phyloP scores from a whole-genome alignment of 2,888 invertebrate species.

The Oligia latruncula region DNA sequence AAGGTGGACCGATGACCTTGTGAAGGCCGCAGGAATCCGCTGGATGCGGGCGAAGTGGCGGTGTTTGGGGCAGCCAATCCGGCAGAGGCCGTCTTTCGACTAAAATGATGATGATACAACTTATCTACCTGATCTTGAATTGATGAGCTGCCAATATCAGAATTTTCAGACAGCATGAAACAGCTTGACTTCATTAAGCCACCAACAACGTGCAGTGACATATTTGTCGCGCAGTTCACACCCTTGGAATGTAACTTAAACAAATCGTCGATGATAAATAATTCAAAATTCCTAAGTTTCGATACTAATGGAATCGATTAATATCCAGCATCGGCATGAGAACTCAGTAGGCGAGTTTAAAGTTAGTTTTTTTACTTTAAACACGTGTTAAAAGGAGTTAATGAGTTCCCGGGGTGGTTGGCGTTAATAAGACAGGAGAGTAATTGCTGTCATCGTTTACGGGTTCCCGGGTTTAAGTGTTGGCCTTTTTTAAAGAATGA shows the following conservation, averaged over 20 bases:
- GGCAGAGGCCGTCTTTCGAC: too few relatives aligned
- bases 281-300: slow-evolving; percentile 63
- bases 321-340: slow-evolving; percentile 73
- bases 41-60: too few relatives aligned
- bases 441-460: slow-evolving; percentile 74
- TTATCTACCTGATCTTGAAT: not conserved
- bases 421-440: slow-evolving; percentile 81
- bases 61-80: too few relatives aligned
- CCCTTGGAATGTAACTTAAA: slow-evolving; percentile 43
- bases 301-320: slow-evolving; percentile 77
- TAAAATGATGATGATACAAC: not conserved
- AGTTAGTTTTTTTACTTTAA: slow-evolving; percentile 67
- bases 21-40: too few relatives aligned
- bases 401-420: slow-evolving; percentile 79
- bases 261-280: slow-evolving; percentile 58
- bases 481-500: slow-evolving; percentile 49
- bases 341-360: slow-evolving; percentile 67
- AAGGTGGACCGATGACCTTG: too few relatives aligned
- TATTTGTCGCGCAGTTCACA: slow-evolving; percentile 42
- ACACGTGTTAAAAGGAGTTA: slow-evolving; percentile 82
- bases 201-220: not conserved
- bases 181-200: not conserved
- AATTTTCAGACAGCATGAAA: not conserved
- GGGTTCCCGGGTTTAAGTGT: slow-evolving; percentile 40
- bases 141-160: not conserved